phyloP scores from a whole-genome alignment of 2,797 vertebrate genomes.

The Spea hammondii region DNA sequence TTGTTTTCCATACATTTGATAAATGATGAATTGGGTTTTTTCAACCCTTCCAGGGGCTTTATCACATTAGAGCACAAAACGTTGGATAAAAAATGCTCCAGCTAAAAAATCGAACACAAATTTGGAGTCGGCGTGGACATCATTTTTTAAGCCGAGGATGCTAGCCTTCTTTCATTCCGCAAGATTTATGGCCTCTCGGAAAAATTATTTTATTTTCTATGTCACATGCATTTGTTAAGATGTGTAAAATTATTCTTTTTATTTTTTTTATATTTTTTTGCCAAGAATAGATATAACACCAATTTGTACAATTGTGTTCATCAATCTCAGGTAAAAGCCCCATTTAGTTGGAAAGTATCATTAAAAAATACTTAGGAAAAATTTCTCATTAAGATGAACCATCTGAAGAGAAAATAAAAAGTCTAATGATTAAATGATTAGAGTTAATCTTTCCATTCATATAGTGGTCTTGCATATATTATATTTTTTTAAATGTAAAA shows the following conservation, averaged over 20 bases:
- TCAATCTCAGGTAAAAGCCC: constrained; percentile 41
- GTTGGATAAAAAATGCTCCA: constrained; percentile 73
- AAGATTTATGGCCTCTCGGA: constrained; percentile 67
- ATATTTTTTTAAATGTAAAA: neutral
- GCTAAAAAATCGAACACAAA: constrained; percentile 74
- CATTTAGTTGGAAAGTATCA: constrained; percentile 32
- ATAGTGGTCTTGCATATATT: constrained; percentile 3
- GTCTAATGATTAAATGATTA: constrained; percentile 40
- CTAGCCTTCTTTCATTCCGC: constrained; percentile 67
- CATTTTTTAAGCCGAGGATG: constrained; percentile 72
- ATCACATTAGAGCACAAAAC: constrained; percentile 75
- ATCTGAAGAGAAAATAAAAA: constrained; percentile 33
- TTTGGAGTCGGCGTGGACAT: constrained; percentile 69
- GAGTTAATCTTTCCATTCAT: constrained; percentile 21
- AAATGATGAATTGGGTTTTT: constrained; percentile 79
- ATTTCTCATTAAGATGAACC: constrained; percentile 45
- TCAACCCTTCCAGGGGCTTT: constrained; percentile 74
- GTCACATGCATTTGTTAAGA: constrained; percentile 71
- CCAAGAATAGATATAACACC: constrained; percentile 65
- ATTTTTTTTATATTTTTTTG: constrained; percentile 27
- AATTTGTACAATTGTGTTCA: constrained; percentile 59
- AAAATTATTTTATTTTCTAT: constrained; percentile 66
- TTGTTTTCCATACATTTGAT: constrained; percentile 77
- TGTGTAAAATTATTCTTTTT: constrained; percentile 50
- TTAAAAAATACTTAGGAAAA: constrained; percentile 48